Conservation (phyloP, 2,797 vertebrate genomes). For the Macroramphosus scolopax region DNA sequence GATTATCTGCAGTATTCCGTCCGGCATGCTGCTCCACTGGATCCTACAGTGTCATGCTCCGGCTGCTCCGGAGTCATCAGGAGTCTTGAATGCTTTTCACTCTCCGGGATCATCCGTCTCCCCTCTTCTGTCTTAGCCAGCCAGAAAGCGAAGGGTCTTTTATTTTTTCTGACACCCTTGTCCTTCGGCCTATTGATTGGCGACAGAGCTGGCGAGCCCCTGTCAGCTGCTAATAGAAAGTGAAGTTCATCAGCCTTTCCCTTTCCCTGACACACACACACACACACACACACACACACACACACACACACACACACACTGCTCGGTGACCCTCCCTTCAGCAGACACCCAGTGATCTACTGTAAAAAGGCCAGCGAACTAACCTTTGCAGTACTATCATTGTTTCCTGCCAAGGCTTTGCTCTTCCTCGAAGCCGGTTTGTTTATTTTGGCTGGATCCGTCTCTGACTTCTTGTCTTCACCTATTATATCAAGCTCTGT, state of each 20-base stretch:
- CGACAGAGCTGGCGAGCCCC: constrained; percentile 63
- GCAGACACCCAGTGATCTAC: constrained; percentile 72
- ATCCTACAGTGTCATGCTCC: constrained; percentile 3
- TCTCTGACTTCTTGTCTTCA: constrained; percentile 13
- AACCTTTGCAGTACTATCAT: constrained; percentile 68
- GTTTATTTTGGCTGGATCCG: constrained; percentile 31
- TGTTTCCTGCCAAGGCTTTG: constrained; percentile 38
- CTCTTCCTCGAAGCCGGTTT: constrained; percentile 27
- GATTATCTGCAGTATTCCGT: no score
- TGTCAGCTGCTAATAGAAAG: constrained; percentile 78
- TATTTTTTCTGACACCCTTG: constrained; percentile 80
- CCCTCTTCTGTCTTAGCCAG: constrained; percentile 21
- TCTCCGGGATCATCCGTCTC: constrained; percentile 17
- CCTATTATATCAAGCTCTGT: neutral
- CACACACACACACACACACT: constrained; percentile 25
- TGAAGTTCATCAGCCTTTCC: constrained; percentile 77
- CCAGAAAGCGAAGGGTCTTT: constrained; percentile 68
- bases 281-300: constrained; percentile 27
- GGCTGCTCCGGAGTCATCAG: neutral
- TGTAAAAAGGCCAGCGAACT: constrained; percentile 69
- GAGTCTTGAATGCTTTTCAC: constrained; percentile 7
- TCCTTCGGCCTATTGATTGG: constrained; percentile 84
- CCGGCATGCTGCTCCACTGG: no score
- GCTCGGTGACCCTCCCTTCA: constrained; percentile 44
- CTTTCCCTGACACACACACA: constrained; percentile 28